These are phyloP conservation scores for Carettochelys insculpta DNA, from an alignment of 2,113 vertebrate species.

Conservation along the genomic window DNA sequence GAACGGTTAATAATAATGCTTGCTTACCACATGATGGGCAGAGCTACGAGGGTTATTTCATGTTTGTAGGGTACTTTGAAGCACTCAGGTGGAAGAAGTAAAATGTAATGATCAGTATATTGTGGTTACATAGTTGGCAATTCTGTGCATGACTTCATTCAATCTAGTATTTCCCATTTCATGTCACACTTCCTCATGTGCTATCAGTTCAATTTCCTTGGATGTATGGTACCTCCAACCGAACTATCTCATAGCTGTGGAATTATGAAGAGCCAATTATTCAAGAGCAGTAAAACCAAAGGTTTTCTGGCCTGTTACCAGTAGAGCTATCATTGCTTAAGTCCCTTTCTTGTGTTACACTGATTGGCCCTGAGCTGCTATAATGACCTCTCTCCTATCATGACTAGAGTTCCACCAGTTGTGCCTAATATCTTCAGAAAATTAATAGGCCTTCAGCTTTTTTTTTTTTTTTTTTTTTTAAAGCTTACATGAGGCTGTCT, in stretches of 20 bases:
- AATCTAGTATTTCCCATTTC: background rate
- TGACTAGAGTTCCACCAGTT: background rate
- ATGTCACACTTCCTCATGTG: background rate
- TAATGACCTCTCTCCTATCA: too few species aligned
- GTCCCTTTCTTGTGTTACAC: background rate
- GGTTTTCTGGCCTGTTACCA: background rate
- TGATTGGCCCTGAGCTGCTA: background rate
- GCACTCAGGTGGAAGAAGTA: background rate
- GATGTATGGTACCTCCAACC: rapidly evolving
- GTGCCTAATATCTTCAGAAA: background rate
- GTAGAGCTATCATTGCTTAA: background rate
- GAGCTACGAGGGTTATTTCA: background rate
- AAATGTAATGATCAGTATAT: background rate
- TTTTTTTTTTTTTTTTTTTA: background rate
- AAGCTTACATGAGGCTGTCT: background rate
- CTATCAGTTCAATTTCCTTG: background rate
- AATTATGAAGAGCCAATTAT: background rate
- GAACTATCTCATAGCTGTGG: background rate
- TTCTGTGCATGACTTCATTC: background rate
- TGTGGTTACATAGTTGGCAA: background rate
- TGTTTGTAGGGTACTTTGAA: background rate
- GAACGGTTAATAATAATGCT: background rate
- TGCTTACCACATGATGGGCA: background rate
- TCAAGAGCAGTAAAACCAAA: background rate
- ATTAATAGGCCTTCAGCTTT: background rate